These are phyloP conservation scores for Psettodes erumei DNA, from an alignment of 2,113 vertebrate species.

Conservation along the genomic window DNA sequence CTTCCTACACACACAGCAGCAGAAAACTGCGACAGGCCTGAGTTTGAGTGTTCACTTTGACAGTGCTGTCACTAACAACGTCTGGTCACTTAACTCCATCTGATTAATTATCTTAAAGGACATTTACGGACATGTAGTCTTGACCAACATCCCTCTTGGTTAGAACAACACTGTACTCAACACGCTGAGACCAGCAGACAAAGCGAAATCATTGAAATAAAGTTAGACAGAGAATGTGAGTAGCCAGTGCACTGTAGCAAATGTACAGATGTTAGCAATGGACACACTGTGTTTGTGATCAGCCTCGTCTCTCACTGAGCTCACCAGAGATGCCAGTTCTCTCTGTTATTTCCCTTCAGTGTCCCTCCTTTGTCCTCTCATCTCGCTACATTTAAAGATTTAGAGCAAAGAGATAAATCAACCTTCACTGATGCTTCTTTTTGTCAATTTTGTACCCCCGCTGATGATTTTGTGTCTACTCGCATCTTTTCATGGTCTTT, in stretches of 20 bases:
- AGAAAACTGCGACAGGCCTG: conserved; percentile 36
- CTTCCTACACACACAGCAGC: conserved; percentile 33
- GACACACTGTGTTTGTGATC: neutral
- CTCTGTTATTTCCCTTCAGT: neutral
- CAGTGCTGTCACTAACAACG: neutral
- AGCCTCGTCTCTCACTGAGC: neutral
- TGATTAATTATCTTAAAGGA: neutral
- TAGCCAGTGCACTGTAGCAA: neutral
- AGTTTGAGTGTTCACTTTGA: conserved; percentile 17
- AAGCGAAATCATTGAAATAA: neutral
- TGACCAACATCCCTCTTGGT: neutral
- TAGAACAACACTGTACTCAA: neutral
- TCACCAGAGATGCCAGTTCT: neutral
- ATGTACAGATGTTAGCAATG: neutral
- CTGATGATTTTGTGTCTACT: too few species aligned
- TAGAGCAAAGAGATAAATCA: too few species aligned
- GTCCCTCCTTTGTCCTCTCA: neutral
- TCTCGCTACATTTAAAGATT: neutral
- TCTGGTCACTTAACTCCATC: neutral
- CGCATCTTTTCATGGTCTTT: too few species aligned
- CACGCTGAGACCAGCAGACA: neutral
- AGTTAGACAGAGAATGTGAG: neutral
- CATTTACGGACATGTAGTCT: neutral
- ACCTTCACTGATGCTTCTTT: too few species aligned
- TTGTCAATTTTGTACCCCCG: too few species aligned